Percentiles rank a stretch among this genome's conserved stretches.
Evolutionary conservation across 1,140 invertebrate genomes (phyloP).

Genomic region (Drosophila ironensis): DNA sequence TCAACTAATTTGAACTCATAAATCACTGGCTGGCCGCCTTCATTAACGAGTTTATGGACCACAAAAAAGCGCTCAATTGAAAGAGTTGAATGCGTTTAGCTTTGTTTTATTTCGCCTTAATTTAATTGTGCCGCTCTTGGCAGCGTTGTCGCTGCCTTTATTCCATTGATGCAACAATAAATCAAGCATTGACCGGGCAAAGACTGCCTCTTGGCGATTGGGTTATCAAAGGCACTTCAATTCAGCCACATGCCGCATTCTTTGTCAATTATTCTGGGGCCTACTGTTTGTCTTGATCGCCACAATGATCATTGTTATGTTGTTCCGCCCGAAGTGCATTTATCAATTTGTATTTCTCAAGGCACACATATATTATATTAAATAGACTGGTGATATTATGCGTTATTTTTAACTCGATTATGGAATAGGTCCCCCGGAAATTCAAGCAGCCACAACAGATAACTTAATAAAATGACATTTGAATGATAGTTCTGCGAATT

Average conservation of each 20-base stretch:
- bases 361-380: slow-evolving; percentile 14
- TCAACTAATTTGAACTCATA: slow-evolving; percentile 55
- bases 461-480: slow-evolving; percentile 34
- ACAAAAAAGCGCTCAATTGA: slow-evolving; percentile 44
- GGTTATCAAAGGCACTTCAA: slow-evolving; percentile 72
- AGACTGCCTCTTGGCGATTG: slow-evolving; percentile 4
- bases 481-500: slow-evolving; percentile 1
- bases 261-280: slow-evolving; percentile 57
- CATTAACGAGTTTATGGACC: slow-evolving; percentile 34
- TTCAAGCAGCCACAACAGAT: slow-evolving; percentile 29
- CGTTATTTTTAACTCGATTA: slow-evolving; percentile 70
- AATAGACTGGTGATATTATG: slow-evolving; percentile 55
- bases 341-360: slow-evolving; percentile 33
- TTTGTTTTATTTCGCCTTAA: slow-evolving; percentile 58
- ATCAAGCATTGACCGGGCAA: slow-evolving; percentile 61
- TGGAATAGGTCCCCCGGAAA: slow-evolving; percentile 29
- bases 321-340: slow-evolving; percentile 47
- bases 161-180: slow-evolving; percentile 62
- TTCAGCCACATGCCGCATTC: slow-evolving; percentile 65
- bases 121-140: slow-evolving; percentile 48
- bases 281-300: slow-evolving; percentile 35
- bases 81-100: slow-evolving; percentile 41
- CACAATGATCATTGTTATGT: slow-evolving; percentile 52
- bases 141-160: slow-evolving; percentile 19
- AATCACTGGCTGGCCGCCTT: slow-evolving; percentile 42